Percentiles rank a stretch among this genome's conserved stretches.
These are phyloP conservation scores for Etheostoma cragini DNA, from an alignment of 2,113 vertebrate genomes.

Conservation along the genomic window DNA sequence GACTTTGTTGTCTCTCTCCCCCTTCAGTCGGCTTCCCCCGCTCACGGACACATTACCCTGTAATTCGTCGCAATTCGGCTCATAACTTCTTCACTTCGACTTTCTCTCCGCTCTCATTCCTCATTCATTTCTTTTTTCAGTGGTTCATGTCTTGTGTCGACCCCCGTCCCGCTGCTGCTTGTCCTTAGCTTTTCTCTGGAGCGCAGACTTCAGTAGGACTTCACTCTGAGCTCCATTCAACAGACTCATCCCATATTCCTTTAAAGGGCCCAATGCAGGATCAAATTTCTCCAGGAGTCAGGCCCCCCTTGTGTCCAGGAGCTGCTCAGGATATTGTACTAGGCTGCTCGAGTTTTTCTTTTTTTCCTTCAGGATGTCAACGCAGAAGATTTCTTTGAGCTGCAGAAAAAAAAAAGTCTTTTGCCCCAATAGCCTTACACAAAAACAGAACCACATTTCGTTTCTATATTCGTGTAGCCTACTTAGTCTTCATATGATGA, in stretches of 20 bases:
- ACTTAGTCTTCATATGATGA: not conserved
- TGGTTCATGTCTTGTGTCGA: not conserved
- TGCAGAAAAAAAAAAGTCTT: not conserved
- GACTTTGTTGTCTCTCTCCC: conserved; percentile 57
- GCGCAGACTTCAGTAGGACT: conserved; percentile 60
- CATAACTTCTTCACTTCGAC: conserved; percentile 48
- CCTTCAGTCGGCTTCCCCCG: conserved; percentile 42
- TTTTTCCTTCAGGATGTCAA: conserved; percentile 60
- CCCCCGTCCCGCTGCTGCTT: conserved; percentile 8
- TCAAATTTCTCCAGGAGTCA: conserved; percentile 80
- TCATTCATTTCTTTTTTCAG: conserved; percentile 49
- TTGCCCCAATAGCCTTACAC: not conserved
- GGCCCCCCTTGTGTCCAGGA: conserved; percentile 62
- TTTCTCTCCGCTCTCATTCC: conserved; percentile 19
- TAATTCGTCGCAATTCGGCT: conserved; percentile 42
- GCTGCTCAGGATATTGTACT: conserved; percentile 80
- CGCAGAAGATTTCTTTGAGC: conserved; percentile 31
- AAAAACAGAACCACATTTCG: not conserved
- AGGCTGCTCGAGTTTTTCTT: conserved; percentile 42
- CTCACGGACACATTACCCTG: conserved; percentile 67
- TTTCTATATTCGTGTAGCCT: not conserved
- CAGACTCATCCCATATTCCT: conserved; percentile 84
- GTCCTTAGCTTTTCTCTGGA: conserved; percentile 40
- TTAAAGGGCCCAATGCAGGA: conserved; percentile 83
- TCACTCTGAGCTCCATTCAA: conserved; percentile 77